A percentile compares a stretch with the other conserved stretches of the same genome.
Evolutionary conservation across 2,113 vertebrate species (phyloP).

Genomic region (Junco hyemalis): DNA sequence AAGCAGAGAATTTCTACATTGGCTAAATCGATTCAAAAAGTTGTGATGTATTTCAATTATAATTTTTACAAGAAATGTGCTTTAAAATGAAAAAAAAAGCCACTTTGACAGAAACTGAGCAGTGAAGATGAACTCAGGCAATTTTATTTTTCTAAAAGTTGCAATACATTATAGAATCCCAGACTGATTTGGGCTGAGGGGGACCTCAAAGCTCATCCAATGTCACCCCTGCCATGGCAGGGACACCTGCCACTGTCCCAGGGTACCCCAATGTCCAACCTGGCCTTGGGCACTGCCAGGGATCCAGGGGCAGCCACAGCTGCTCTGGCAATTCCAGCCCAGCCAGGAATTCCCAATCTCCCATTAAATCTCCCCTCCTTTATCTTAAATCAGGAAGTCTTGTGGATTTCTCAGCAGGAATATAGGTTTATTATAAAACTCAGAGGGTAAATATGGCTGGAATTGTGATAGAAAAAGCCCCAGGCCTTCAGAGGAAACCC

Average conservation of each 20-base stretch:
- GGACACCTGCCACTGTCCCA: background rate
- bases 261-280: background rate
- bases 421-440: background rate
- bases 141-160: background rate
- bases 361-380: background rate
- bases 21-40: background rate
- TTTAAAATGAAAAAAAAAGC: background rate
- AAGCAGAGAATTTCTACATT: background rate
- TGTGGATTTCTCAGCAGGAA: background rate
- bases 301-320: background rate
- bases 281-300: background rate
- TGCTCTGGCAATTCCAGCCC: background rate
- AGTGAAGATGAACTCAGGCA: background rate
- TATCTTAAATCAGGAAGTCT: background rate
- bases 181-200: accelerated
- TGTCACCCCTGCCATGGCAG: background rate
- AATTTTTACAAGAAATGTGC: background rate
- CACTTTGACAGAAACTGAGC: background rate
- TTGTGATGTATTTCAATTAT: background rate
- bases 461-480: accelerated
- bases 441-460: background rate
- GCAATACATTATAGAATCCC: background rate
- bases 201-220: background rate
- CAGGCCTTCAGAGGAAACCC: accelerated
- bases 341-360: background rate